phyloP scores from a whole-genome alignment of 1,140 invertebrate genomes.

The Rhizoglyphus robini region DNA sequence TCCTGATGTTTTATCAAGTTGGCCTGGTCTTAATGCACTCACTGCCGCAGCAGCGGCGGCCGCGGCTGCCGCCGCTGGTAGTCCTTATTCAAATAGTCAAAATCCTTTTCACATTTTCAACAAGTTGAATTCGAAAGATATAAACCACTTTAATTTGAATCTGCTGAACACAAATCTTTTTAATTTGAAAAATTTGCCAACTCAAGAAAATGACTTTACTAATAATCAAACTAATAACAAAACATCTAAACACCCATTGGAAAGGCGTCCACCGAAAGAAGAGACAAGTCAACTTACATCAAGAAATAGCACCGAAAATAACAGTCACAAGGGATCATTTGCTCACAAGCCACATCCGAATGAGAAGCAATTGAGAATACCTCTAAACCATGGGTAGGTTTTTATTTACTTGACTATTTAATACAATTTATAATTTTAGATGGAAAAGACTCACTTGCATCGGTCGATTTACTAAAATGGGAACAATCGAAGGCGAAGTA shows the following conservation, averaged over 20 bases:
- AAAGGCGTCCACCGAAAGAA: not conserved
- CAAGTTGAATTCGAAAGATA: not conserved
- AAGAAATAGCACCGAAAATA: not conserved
- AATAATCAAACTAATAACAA: not conserved
- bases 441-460: constrained; percentile 83
- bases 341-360: constrained; percentile 29
- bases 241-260: not conserved
- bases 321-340: constrained; percentile 5
- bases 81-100: constrained; percentile 3
- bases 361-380: constrained; percentile 49
- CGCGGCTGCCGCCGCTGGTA: not conserved
- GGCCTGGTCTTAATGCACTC: constrained; percentile 7
- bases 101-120: not conserved
- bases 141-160: not conserved
- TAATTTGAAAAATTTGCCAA: constrained; percentile 6
- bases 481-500: constrained; percentile 42
- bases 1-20: not conserved
- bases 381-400: constrained; percentile 50
- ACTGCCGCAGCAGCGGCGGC: not conserved
- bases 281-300: not conserved
- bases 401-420: constrained; percentile 10
- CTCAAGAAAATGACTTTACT: not conserved
- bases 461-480: constrained; percentile 60
- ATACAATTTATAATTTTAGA: constrained; percentile 24
- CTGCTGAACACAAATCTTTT: not conserved